Base-by-base conservation (phyloP, 1,140 invertebrate genomes). In the Charaxes varanes region DNA sequence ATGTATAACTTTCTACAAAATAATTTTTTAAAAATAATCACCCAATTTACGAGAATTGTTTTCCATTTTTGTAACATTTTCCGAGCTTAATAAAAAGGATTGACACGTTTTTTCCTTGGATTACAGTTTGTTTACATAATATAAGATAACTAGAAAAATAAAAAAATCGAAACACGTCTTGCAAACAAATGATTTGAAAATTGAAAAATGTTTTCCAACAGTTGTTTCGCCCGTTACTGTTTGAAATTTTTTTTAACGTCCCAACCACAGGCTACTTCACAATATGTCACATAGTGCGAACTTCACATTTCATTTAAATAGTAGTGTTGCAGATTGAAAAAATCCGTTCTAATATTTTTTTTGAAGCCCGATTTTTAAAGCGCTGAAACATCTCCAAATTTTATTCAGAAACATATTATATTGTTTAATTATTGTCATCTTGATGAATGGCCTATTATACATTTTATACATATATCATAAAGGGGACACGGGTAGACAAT, bases 11-110 rank as follows among this genome's bases (percentile, higher is more conserved):
- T 14, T 6, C n/a, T 14, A 14, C 4, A 7, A 21, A 21, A 11
- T 21, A 12, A 34, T 34, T 34, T 28, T 31, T 18, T 28, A 31
- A 45, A 40, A 40, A 16, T 30, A 46, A 60, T 64, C 67, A 82
- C 78, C 78, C 78, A 82, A 42, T 82, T 78, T 32, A 41, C 51
- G 32, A 82, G 48, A 42, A 82, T 73, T 28, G 23, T 47, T 54
- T 76, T 82, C 78, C 78, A 82, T 61, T 74, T 78, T 14, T 53
- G 47, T 43, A 74, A 55, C 77, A 79, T 77, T 38, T 35, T 62
- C 14, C 28, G 13, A 30, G 18, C 47, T 37, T 15, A 27, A 27
- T 11, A 8, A 11, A 32, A 22, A 15, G n/a, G 6, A 22, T n/a
- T 22, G 1, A 7, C 3, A 23, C 22, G 23, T 26, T 12, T 5